phyloP scores from a whole-genome alignment of 1,140 invertebrate genomes.

The Latrodectus geometricus region DNA sequence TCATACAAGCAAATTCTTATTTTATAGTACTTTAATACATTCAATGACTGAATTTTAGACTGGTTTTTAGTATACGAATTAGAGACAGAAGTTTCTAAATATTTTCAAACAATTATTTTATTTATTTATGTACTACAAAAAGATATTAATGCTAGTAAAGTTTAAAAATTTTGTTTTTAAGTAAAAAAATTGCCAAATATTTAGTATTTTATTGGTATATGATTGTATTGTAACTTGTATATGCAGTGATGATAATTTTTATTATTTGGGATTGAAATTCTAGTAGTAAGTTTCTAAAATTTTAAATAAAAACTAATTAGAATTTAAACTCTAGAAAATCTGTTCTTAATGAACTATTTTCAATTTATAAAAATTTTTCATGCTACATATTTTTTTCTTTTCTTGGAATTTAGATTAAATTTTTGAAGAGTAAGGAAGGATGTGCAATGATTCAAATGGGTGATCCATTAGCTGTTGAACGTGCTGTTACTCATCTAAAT shows the following conservation, averaged over 20 bases:
- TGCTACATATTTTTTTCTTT: not conserved
- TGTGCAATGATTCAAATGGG: constrained; percentile 99
- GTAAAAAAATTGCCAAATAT: too few relatives aligned
- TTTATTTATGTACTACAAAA: too few relatives aligned
- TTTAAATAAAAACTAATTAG: too few relatives aligned
- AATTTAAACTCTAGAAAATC: too few relatives aligned
- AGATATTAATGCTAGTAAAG: too few relatives aligned
- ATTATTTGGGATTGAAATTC: too few relatives aligned
- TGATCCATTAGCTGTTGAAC: constrained; percentile 91
- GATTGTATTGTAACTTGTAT: too few relatives aligned
- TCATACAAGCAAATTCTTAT: not conserved
- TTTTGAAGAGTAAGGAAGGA: constrained; percentile 98
- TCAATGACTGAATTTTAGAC: not conserved
- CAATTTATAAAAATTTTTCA: not conserved
- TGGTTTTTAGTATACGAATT: not conserved
- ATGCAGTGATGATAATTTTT: too few relatives aligned
- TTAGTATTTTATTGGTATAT: too few relatives aligned
- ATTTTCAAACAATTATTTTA: not conserved
- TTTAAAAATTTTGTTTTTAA: too few relatives aligned
- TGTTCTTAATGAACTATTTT: not conserved
- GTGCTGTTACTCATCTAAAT: constrained; percentile 94
- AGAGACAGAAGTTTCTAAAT: not conserved
- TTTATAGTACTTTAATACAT: not conserved
- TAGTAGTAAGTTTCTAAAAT: too few relatives aligned
- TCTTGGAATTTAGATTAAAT: constrained; percentile 83